A percentile compares a stretch with the other conserved stretches of the same genome.
phyloP scores from a whole-genome alignment of 2,113 vertebrate genomes.

The Apodemus sylvaticus region DNA sequence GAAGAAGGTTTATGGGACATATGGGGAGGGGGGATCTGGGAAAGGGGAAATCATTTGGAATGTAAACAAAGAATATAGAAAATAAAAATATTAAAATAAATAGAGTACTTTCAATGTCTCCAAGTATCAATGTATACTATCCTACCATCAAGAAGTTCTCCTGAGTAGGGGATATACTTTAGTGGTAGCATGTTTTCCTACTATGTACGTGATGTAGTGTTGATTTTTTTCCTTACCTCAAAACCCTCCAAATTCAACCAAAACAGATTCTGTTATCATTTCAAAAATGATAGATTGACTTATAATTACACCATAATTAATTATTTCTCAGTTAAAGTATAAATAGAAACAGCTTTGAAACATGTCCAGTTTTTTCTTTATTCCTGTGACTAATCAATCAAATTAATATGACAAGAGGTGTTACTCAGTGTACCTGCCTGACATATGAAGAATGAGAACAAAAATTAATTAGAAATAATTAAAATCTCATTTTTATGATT shows the following conservation, averaged over 20 bases:
- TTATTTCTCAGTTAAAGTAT: conserved; percentile 3
- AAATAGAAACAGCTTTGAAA: not conserved
- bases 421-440: not conserved
- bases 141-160: not conserved
- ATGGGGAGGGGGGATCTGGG: too few relatives aligned
- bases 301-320: not conserved
- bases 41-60: too few relatives aligned
- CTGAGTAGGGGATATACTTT: not conserved
- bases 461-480: not conserved
- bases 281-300: not conserved
- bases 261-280: not conserved
- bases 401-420: not conserved
- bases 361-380: not conserved
- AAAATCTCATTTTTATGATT: not conserved
- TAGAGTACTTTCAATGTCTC: not conserved
- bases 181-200: not conserved
- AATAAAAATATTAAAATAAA: too few relatives aligned
- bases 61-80: too few relatives aligned
- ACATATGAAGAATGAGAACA: not conserved
- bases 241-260: not conserved
- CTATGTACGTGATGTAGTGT: not conserved
- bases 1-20: too few relatives aligned
- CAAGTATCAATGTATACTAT: not conserved
- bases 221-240: not conserved
- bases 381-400: not conserved